Conservation (phyloP, 2,797 vertebrate genomes). For the Iguana delicatissima region DNA sequence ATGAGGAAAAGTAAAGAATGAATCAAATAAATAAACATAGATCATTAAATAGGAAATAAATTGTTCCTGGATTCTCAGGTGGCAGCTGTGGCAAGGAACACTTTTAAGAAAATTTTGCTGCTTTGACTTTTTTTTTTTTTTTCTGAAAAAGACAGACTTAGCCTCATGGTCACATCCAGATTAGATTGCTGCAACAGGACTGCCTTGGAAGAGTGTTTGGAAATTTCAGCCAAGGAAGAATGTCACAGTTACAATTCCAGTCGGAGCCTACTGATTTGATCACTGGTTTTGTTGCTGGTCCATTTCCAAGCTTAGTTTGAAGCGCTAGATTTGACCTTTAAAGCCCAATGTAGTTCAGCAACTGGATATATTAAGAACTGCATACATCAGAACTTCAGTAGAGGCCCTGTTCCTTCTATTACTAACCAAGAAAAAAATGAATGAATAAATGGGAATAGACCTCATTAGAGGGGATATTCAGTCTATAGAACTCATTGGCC, state of each 20-base stretch:
- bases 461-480: not conserved
- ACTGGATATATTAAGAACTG: not conserved
- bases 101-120: not conserved
- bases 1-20: too few relatives aligned
- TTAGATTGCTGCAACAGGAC: not conserved
- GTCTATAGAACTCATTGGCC: not conserved
- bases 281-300: not conserved
- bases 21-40: too few relatives aligned
- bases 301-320: not conserved
- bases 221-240: not conserved
- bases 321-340: not conserved
- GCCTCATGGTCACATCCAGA: not conserved
- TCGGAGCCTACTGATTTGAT: not conserved
- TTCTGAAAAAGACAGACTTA: not conserved
- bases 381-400: too few relatives aligned
- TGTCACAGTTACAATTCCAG: too few relatives aligned
- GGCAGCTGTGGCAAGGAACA: not conserved
- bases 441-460: not conserved
- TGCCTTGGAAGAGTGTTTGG: not conserved
- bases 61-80: not conserved
- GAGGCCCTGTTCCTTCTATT: too few relatives aligned
- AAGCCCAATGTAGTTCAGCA: not conserved
- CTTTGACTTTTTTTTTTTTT: accelerated
- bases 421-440: too few relatives aligned
- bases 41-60: not conserved